Percentiles rank a stretch among this genome's conserved stretches.
Evolutionary conservation across 2,888 invertebrate species (phyloP).

Genomic region (Phaonia tiefii): DNA sequence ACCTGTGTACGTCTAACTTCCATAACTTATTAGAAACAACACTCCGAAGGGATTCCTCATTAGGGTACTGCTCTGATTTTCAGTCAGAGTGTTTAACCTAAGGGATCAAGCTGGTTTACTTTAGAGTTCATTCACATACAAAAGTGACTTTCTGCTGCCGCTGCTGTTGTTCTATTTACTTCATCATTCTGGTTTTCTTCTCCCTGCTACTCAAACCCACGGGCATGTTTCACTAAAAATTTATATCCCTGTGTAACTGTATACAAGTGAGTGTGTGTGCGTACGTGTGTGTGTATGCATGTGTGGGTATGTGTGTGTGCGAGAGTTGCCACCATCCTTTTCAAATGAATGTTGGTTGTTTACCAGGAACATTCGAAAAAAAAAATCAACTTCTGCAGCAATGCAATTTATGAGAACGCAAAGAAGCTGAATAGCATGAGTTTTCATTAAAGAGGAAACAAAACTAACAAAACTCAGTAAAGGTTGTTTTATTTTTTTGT

Average conservation of each 20-base stretch:
- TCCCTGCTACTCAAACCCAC: background rate
- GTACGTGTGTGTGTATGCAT: background rate
- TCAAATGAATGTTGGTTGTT: constrained; percentile 25
- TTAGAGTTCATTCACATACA: constrained; percentile 32
- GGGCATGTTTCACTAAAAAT: background rate
- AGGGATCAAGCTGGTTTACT: constrained; percentile 7
- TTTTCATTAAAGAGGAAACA: constrained; percentile 25
- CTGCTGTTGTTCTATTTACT: constrained; percentile 32
- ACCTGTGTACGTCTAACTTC: too few relatives aligned
- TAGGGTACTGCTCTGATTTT: background rate
- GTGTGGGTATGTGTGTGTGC: background rate
- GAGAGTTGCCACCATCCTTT: constrained; percentile 19
- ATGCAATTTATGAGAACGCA: constrained; percentile 39
- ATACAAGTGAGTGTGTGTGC: too few relatives aligned
- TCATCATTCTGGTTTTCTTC: constrained; percentile 7
- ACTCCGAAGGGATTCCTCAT: too few relatives aligned
- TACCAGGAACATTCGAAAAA: constrained; percentile 19
- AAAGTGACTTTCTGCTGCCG: constrained; percentile 19
- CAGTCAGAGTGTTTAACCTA: background rate
- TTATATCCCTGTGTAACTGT: too few relatives aligned
- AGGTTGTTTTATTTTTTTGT: too few relatives aligned
- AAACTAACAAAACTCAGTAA: too few relatives aligned
- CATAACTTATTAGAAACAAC: too few relatives aligned
- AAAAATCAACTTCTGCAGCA: constrained; percentile 27
- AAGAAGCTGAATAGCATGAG: constrained; percentile 19